A percentile compares a stretch with the other conserved stretches of the same genome.
phyloP scores from a whole-genome alignment of 2,113 vertebrate genomes.

The Petaurus breviceps region DNA sequence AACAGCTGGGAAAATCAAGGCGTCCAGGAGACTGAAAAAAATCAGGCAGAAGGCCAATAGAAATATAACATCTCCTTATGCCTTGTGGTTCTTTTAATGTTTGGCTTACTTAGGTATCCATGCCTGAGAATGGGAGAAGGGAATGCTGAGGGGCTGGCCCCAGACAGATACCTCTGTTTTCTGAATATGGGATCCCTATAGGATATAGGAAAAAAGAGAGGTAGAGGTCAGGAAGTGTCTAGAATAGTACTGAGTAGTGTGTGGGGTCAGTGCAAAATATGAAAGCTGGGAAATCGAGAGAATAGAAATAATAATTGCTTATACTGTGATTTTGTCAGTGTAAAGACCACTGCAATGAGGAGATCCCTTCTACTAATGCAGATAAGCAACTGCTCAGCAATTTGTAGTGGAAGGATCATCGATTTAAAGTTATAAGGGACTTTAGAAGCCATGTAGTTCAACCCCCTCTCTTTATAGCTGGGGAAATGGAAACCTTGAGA shows the following conservation, averaged over 20 bases:
- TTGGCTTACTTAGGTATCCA: background rate
- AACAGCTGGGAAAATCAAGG: background rate
- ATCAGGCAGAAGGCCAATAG: background rate
- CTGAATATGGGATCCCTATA: background rate
- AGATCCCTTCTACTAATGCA: background rate
- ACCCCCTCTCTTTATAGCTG: background rate
- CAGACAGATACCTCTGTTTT: background rate
- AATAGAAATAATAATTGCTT: background rate
- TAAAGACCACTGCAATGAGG: background rate
- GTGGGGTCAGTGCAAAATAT: background rate
- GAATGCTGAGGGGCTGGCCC: background rate
- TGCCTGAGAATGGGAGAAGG: background rate
- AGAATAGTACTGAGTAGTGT: background rate
- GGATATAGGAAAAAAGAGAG: background rate
- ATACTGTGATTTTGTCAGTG: background rate
- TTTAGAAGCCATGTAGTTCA: background rate
- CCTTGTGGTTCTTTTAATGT: conserved; percentile 7
- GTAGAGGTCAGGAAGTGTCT: background rate
- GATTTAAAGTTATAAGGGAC: background rate
- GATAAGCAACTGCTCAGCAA: background rate
- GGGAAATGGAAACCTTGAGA: background rate
- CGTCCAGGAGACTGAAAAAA: background rate
- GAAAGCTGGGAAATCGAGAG: background rate
- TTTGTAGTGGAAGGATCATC: background rate
- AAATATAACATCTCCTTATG: background rate